A percentile compares a stretch with the other conserved stretches of the same genome.
These are phyloP conservation scores for Drosophila birchii DNA, from an alignment of 2,888 invertebrate genomes.

Conservation along the genomic window DNA sequence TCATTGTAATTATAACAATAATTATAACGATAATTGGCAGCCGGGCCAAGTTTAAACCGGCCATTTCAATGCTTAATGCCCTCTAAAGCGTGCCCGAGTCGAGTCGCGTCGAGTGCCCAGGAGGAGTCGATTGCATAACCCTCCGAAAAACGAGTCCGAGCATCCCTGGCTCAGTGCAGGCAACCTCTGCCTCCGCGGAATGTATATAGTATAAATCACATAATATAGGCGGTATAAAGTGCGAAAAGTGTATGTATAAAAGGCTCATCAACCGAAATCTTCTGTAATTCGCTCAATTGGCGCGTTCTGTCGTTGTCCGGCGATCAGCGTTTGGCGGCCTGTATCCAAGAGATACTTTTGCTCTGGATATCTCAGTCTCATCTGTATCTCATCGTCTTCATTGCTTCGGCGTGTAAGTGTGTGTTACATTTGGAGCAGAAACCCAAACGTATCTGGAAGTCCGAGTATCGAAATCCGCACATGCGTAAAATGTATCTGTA, in stretches of 20 bases:
- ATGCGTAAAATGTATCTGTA: constrained; percentile 46
- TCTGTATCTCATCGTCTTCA: constrained; percentile 5
- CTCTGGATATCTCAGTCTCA: constrained; percentile 26
- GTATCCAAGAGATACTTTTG: constrained; percentile 75
- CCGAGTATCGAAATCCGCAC: constrained; percentile 35
- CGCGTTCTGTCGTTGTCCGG: constrained; percentile 57
- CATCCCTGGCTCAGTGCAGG: constrained; percentile 45
- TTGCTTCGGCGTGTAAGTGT: constrained; percentile 25
- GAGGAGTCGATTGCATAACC: constrained; percentile 38
- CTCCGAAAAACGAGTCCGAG: constrained; percentile 37
- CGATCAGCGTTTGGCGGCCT: constrained; percentile 47
- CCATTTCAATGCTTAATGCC: background rate
- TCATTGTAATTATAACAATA: constrained; percentile 10
- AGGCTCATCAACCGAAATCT: constrained; percentile 73
- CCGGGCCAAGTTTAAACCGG: constrained; percentile 2
- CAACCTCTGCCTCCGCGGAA: constrained; percentile 41
- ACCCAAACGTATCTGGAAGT: constrained; percentile 39
- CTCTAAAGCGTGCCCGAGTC: background rate
- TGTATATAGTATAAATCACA: constrained; percentile 10
- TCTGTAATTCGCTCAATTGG: constrained; percentile 81
- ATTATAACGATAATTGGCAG: constrained; percentile 3
- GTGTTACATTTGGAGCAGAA: constrained; percentile 34
- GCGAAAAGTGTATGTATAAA: constrained; percentile 54
- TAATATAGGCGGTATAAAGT: constrained; percentile 22
- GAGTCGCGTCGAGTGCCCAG: constrained; percentile 4